Percentiles rank a stretch among this genome's conserved stretches.
Evolutionary conservation across 2,888 invertebrate genomes (phyloP).

Genomic region (Gerosis bhagava): DNA sequence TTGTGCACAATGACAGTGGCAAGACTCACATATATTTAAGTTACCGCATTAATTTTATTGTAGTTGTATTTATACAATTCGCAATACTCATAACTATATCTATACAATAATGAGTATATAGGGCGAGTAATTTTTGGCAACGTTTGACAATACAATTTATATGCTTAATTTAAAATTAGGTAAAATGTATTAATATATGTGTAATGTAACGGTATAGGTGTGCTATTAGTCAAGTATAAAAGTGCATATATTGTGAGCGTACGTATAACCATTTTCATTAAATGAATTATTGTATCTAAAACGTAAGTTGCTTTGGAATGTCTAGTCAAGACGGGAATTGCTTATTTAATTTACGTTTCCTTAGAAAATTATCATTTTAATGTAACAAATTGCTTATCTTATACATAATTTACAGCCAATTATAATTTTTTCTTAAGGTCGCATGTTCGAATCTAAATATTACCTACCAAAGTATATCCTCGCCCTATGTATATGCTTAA

Average conservation of each 20-base stretch:
- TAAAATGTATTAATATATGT: conserved; percentile 27
- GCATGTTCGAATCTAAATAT: background rate
- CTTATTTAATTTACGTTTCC: conserved; percentile 49
- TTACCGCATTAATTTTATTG: conserved; percentile 51
- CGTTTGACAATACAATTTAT: conserved; percentile 74
- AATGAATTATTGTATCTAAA: conserved; percentile 21
- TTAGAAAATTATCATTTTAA: background rate
- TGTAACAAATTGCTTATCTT: background rate
- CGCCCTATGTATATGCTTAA: conserved; percentile 71
- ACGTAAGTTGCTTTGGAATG: conserved; percentile 35
- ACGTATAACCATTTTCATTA: no score
- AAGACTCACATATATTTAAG: conserved; percentile 48
- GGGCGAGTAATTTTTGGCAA: conserved; percentile 73
- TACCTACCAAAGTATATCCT: conserved; percentile 51
- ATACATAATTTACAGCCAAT: background rate
- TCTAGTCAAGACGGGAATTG: conserved; percentile 64
- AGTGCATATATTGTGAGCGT: no score
- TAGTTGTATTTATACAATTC: conserved; percentile 41
- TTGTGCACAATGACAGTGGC: no score
- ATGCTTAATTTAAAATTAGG: conserved; percentile 57
- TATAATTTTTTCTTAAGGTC: no score
- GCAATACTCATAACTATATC: conserved; percentile 58
- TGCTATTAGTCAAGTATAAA: conserved; percentile 29
- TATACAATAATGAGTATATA: conserved; percentile 59
- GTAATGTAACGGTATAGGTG: conserved; percentile 29